These are phyloP conservation scores for Alca torda DNA, from an alignment of 2,797 vertebrate genomes.

Conservation along the genomic window DNA sequence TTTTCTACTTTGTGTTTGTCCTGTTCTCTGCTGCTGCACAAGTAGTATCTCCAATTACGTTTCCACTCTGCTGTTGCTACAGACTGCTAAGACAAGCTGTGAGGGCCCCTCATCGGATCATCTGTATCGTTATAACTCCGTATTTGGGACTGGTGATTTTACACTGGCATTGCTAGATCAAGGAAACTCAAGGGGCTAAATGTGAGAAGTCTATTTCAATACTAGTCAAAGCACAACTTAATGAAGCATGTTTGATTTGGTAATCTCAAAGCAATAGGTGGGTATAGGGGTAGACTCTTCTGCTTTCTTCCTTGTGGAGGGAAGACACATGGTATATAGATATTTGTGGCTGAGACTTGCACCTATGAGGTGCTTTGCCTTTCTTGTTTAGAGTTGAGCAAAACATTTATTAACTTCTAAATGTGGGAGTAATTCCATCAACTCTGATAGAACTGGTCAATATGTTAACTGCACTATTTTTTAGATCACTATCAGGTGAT, in stretches of 20 bases:
- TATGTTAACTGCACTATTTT: neutral
- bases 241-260: neutral
- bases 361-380: accelerated
- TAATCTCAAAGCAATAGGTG: neutral
- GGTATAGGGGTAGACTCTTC: neutral
- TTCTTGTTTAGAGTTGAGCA: neutral
- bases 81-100: neutral
- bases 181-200: neutral
- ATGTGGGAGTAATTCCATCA: neutral
- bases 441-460: neutral
- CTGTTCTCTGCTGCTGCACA: neutral
- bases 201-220: neutral
- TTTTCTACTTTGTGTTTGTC: neutral
- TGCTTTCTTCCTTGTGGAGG: neutral
- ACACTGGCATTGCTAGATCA: neutral
- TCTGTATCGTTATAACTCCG: neutral
- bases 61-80: neutral
- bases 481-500: neutral
- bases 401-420: neutral
- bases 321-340: too few species aligned
- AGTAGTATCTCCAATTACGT: neutral
- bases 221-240: neutral
- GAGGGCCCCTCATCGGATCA: neutral
- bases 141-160: neutral
- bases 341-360: neutral